Evolutionary conservation across 2,888 invertebrate species (phyloP).

Genomic region (Oscheius onirici): DNA sequence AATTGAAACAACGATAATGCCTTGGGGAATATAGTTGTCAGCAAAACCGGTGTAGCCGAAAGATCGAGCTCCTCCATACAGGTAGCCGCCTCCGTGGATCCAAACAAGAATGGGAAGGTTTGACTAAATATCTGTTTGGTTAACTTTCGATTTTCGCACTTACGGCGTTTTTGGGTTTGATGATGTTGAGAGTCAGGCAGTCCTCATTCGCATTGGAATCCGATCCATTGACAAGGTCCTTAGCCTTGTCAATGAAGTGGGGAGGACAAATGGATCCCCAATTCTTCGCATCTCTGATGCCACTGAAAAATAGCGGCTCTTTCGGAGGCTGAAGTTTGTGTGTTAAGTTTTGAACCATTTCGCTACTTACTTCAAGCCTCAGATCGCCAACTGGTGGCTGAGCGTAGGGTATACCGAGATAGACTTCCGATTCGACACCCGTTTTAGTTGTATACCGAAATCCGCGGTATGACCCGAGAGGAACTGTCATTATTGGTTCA

Average conservation of each 20-base stretch:
- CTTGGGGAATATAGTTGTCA: slow-evolving; percentile 37
- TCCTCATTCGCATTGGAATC: slow-evolving; percentile 9
- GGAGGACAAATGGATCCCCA: slow-evolving; percentile 24
- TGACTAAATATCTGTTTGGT: slow-evolving; percentile 17
- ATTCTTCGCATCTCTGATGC: slow-evolving; percentile 6
- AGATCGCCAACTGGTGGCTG: slow-evolving; percentile 23
- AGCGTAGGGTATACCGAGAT: slow-evolving; percentile 21
- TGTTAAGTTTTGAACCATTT: not conserved
- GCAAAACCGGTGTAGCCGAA: slow-evolving; percentile 34
- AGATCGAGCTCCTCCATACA: slow-evolving; percentile 10
- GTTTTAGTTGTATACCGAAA: not conserved
- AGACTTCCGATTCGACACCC: slow-evolving; percentile 13
- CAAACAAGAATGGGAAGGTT: slow-evolving; percentile 25
- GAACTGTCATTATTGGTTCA: too few relatives aligned
- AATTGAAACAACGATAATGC: slow-evolving; percentile 51
- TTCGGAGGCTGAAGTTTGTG: not conserved
- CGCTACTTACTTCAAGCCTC: slow-evolving; percentile 21
- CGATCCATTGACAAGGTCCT: too few relatives aligned
- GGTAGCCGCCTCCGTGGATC: slow-evolving; percentile 34
- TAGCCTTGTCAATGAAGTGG: not conserved
- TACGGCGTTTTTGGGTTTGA: slow-evolving; percentile 8
- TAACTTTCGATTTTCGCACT: too few relatives aligned
- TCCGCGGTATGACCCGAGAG: not conserved
- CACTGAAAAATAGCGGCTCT: not conserved
- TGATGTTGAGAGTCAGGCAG: slow-evolving; percentile 34